Conservation (phyloP, 2,797 vertebrate genomes). For the Zalophus californianus region DNA sequence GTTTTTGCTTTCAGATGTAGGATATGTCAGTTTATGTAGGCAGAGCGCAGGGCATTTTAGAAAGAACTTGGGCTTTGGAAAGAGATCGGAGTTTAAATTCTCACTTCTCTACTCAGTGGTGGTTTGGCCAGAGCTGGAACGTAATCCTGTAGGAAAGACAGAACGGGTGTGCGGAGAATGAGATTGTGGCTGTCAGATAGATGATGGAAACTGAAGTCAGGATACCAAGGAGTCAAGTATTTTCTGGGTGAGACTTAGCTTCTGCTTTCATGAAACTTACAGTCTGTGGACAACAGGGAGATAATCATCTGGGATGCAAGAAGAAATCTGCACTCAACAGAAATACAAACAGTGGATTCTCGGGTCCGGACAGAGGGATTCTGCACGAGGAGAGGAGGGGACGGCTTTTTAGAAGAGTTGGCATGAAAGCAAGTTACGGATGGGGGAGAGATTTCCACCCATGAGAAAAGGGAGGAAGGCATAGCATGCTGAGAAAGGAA, state of each 20-base stretch:
- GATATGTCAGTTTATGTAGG: background rate
- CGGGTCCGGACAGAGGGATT: background rate
- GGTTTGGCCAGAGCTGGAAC: background rate
- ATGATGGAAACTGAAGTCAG: background rate
- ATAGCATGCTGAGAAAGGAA: background rate
- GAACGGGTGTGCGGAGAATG: background rate
- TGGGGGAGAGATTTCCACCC: background rate
- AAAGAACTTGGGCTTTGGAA: background rate
- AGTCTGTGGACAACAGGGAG: background rate
- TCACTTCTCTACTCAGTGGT: background rate
- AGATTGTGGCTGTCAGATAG: fast-evolving
- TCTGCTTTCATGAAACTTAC: background rate
- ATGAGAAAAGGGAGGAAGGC: background rate
- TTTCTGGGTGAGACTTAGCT: background rate
- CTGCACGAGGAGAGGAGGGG: background rate
- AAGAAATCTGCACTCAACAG: background rate
- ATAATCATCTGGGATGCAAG: background rate
- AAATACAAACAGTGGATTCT: background rate
- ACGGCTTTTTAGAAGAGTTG: background rate
- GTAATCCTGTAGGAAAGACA: background rate
- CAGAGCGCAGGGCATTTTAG: background rate
- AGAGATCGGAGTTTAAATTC: background rate
- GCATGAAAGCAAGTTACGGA: background rate
- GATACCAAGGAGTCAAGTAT: fast-evolving
- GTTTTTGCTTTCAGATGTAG: background rate